Percentiles rank a stretch among this genome's conserved stretches.
Evolutionary conservation across 2,113 vertebrate genomes (phyloP).

Genomic region (Eptatretus burgeri): DNA sequence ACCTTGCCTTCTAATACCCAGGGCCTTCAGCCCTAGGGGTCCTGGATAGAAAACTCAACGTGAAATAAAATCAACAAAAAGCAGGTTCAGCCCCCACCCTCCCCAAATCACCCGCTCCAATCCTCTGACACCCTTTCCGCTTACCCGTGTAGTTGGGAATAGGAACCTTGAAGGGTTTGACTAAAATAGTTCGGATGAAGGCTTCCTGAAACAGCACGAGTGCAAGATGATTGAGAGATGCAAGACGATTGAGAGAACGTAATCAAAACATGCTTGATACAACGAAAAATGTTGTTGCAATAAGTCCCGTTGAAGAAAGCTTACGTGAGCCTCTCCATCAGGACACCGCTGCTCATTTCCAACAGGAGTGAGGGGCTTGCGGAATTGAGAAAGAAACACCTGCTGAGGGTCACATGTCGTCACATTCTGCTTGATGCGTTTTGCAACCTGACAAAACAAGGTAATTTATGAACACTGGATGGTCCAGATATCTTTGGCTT

Average conservation of each 20-base stretch:
- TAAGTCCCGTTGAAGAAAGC: constrained; percentile 11
- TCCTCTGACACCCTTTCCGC: neutral
- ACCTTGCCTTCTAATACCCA: constrained; percentile 51
- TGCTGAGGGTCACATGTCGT: no score
- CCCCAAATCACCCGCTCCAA: neutral
- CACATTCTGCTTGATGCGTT: no score
- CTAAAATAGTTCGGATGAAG: constrained; percentile 73
- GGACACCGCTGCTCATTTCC: constrained; percentile 22
- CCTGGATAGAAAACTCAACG: constrained; percentile 18
- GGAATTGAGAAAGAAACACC: constrained; percentile 26
- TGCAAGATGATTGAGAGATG: no score
- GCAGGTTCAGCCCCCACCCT: neutral
- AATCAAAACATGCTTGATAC: neutral
- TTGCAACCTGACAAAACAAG: no score
- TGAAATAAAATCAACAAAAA: neutral
- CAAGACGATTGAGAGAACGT: no score
- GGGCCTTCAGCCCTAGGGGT: constrained; percentile 31
- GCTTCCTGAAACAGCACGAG: constrained; percentile 31
- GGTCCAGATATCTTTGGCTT: constrained; percentile 16
- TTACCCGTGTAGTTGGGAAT: constrained; percentile 84
- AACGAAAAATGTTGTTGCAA: constrained; percentile 6
- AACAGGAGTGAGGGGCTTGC: constrained; percentile 37
- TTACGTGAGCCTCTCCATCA: constrained; percentile 49
- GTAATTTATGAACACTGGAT: constrained; percentile 8
- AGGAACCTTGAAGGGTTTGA: constrained; percentile 73